These are phyloP conservation scores for Pseudopodoces humilis DNA, from an alignment of 2,113 vertebrate species.

Conservation along the genomic window DNA sequence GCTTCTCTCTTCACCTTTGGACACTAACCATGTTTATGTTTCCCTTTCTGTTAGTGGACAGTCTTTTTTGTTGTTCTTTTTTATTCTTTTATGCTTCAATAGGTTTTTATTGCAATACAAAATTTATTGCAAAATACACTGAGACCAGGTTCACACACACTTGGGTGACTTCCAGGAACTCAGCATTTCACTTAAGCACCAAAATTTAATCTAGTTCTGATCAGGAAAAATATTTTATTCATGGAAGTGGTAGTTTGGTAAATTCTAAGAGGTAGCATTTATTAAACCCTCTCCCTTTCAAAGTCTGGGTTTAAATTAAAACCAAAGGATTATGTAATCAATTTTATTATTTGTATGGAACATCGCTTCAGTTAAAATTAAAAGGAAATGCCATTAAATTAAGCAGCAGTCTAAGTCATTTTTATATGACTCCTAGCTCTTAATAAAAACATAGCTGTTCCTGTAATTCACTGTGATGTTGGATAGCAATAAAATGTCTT, in stretches of 20 bases:
- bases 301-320: constrained; percentile 1
- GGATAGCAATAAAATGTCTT: constrained; percentile 58
- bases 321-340: neutral
- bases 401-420: constrained; percentile 33
- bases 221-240: neutral
- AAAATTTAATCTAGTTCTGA: constrained; percentile 2
- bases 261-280: neutral
- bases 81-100: neutral
- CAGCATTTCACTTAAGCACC: neutral
- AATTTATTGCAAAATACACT: neutral
- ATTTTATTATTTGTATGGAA: constrained; percentile 15
- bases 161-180: neutral
- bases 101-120: neutral
- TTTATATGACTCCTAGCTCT: constrained; percentile 30
- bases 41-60: neutral
- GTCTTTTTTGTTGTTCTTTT: neutral
- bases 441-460: constrained; percentile 54
- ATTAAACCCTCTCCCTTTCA: neutral
- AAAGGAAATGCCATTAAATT: constrained; percentile 22
- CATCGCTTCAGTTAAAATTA: constrained; percentile 20
- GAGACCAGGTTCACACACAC: neutral
- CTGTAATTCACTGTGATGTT: neutral
- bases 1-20: neutral
- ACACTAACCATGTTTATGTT: neutral
- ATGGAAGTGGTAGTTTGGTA: neutral